A percentile compares a stretch with the other conserved stretches of the same genome.
phyloP scores from a whole-genome alignment of 2,113 vertebrate species.

The Syrmaticus mikado region DNA sequence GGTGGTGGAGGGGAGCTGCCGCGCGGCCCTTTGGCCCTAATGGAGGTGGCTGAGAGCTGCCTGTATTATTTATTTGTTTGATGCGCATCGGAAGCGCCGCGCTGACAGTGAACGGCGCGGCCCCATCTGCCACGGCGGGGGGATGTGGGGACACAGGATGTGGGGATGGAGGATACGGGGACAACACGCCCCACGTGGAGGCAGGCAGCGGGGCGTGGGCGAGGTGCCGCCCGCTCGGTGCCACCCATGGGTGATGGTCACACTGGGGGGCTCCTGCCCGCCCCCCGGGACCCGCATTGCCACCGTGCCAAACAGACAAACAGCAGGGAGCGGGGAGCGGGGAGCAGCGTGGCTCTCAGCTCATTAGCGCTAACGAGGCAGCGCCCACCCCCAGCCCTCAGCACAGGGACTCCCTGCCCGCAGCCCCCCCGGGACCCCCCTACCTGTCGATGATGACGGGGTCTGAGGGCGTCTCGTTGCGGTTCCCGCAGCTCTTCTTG shows the following conservation, averaged over 20 bases:
- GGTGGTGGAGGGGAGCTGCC: too few species aligned
- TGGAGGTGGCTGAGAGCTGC: not conserved
- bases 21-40: too few species aligned
- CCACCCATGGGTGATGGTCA: too few species aligned
- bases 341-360: not conserved
- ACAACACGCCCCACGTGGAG: too few species aligned
- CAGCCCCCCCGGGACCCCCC: fast-evolving
- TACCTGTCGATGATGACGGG: slow-evolving; percentile 99
- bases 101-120: not conserved
- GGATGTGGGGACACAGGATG: not conserved
- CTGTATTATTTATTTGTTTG: not conserved
- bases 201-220: too few species aligned
- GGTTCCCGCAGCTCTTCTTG: slow-evolving; percentile 98
- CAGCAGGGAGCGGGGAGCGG: not conserved
- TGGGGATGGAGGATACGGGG: too few species aligned
- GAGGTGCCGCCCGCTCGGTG: not conserved
- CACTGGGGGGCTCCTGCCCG: too few species aligned
- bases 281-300: not conserved
- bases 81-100: not conserved
- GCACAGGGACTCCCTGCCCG: too few species aligned
- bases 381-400: too few species aligned
- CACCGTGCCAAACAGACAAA: too few species aligned
- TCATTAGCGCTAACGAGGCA: not conserved
- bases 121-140: not conserved
- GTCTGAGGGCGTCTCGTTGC: slow-evolving; percentile 96